These are phyloP conservation scores for Caradrina clavipalpis DNA, from an alignment of 2,888 invertebrate genomes.

Conservation along the genomic window DNA sequence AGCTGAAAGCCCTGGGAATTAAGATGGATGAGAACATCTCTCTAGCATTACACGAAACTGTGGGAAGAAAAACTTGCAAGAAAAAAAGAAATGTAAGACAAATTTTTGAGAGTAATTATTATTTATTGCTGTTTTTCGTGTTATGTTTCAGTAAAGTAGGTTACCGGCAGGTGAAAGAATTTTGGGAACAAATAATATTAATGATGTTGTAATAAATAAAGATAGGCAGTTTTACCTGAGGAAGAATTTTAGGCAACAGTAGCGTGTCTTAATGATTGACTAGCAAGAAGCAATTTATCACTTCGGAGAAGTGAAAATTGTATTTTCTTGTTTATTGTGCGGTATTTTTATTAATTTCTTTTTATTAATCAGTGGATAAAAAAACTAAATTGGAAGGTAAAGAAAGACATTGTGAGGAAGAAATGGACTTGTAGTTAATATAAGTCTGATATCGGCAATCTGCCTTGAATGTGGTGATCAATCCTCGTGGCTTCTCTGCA, in stretches of 20 bases:
- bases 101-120: conserved; percentile 37
- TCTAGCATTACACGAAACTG: conserved; percentile 23
- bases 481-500: no score
- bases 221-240: neutral
- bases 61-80: conserved; percentile 7
- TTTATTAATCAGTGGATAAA: neutral
- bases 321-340: neutral
- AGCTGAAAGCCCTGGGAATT: conserved; percentile 48
- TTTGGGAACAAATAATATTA: conserved; percentile 7
- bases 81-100: conserved; percentile 12
- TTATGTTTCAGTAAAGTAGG: conserved; percentile 20
- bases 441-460: no score
- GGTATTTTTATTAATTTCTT: no score
- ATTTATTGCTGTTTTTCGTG: conserved; percentile 49
- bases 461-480: no score
- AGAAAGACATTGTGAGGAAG: no score
- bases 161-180: conserved; percentile 7
- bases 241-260: conserved; percentile 2
- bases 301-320: conserved; percentile 17
- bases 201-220: conserved; percentile 10
- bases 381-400: no score
- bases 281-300: conserved; percentile 18
- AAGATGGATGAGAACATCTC: conserved; percentile 52
- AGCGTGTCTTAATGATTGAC: neutral
- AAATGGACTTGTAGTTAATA: no score